Evolutionary conservation across 2,888 invertebrate species (phyloP).

Genomic region (Eubasilissa splendida): DNA sequence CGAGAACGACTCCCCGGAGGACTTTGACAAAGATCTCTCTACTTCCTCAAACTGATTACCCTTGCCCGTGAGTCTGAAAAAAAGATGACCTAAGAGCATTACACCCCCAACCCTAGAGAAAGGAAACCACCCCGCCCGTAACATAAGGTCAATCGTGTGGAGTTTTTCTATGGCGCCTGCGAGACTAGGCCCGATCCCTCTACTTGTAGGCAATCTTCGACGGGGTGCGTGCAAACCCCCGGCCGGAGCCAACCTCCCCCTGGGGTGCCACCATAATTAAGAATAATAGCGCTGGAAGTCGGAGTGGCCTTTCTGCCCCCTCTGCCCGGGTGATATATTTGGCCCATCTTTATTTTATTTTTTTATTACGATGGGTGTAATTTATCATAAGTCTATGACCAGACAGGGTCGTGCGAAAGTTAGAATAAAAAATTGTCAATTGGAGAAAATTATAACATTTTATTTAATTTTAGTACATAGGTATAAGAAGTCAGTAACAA

Average conservation of each 20-base stretch:
- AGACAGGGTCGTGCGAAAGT: constrained; percentile 8
- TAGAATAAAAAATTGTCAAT: no score
- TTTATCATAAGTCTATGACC: constrained; percentile 3
- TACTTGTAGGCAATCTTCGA: constrained; percentile 3
- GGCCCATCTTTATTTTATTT: constrained; percentile 19
- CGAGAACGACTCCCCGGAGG: constrained; percentile 26
- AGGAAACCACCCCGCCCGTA: constrained; percentile 1
- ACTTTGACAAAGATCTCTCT: constrained; percentile 14
- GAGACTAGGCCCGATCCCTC: not conserved
- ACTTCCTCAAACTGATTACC: constrained; percentile 26
- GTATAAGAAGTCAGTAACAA: no score
- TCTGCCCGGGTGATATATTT: constrained; percentile 16
- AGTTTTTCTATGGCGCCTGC: constrained; percentile 26
- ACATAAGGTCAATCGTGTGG: constrained; percentile 20
- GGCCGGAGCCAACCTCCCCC: constrained; percentile 1
- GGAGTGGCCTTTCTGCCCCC: constrained; percentile 37
- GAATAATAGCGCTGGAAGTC: constrained; percentile 49
- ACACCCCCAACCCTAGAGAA: not conserved
- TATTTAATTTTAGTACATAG: no score
- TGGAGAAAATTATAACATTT: no score
- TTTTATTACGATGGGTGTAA: constrained; percentile 6
- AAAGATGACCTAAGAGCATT: constrained; percentile 21
- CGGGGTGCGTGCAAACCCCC: not conserved
- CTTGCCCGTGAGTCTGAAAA: constrained; percentile 10
- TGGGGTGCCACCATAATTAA: constrained; percentile 46